Conservation (phyloP, 2,888 invertebrate species). For the Neria commutata region DNA sequence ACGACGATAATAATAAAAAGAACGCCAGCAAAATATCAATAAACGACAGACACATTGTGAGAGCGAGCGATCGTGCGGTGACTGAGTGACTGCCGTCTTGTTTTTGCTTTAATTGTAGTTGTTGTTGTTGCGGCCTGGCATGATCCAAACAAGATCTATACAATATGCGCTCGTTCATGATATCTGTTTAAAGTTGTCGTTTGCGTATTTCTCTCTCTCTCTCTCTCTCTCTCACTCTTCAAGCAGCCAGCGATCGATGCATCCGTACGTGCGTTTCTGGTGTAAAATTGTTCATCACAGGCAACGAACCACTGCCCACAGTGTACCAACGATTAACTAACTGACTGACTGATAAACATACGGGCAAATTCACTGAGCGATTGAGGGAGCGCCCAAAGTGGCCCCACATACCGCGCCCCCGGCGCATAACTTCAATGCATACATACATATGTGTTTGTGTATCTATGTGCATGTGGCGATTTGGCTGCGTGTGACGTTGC, state of each 20-base stretch:
- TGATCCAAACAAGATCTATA: no score
- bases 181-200: background rate
- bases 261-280: background rate
- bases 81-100: no score
- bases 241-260: background rate
- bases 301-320: no score
- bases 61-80: no score
- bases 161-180: no score
- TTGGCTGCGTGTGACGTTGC: background rate
- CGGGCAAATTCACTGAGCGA: background rate
- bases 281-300: no score
- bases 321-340: background rate
- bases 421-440: background rate
- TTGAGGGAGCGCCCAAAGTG: background rate
- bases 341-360: background rate
- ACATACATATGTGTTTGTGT: background rate
- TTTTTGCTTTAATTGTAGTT: no score
- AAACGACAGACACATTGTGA: no score
- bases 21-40: no score
- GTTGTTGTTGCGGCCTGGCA: no score
- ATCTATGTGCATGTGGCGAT: background rate
- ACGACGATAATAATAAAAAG: no score
- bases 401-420: background rate
- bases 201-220: background rate
- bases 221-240: background rate